Conservation (phyloP, 1,140 invertebrate genomes). For the Bombus affinis region DNA sequence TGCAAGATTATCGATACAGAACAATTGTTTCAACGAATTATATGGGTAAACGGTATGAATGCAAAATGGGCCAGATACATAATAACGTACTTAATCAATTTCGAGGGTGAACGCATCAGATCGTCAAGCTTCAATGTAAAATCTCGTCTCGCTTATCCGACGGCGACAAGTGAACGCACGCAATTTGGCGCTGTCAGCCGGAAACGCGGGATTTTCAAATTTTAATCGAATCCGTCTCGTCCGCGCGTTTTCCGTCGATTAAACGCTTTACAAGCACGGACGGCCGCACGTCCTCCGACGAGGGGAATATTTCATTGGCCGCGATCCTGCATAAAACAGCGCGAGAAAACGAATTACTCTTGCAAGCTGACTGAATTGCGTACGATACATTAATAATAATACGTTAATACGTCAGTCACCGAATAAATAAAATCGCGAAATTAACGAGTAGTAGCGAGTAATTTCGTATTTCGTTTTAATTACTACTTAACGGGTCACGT, state of each 20-base stretch:
- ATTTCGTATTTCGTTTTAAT: conserved; percentile 10
- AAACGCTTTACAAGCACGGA: conserved; percentile 6
- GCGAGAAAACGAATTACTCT: conserved; percentile 27
- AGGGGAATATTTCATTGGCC: conserved; percentile 24
- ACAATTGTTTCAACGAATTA: not conserved
- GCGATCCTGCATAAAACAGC: not conserved
- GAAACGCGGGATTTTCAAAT: conserved; percentile 43
- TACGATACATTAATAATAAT: conserved; percentile 15
- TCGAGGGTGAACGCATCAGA: not conserved
- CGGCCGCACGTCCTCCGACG: no score
- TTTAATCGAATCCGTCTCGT: conserved; percentile 31
- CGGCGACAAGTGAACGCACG: not conserved
- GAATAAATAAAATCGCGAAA: conserved; percentile 13
- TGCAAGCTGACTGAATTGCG: not conserved
- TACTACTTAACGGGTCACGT: not conserved
- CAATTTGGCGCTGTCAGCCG: conserved; percentile 27
- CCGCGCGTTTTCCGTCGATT: not conserved
- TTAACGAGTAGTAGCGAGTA: not conserved
- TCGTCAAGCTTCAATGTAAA: not conserved
- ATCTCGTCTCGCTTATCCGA: not conserved
- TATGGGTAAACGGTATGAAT: not conserved
- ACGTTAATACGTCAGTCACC: not conserved
- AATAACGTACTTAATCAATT: conserved; percentile 16
- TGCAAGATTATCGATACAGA: not conserved
- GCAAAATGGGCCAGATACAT: not conserved